A percentile compares a stretch with the other conserved stretches of the same genome.
phyloP scores from a whole-genome alignment of 2,113 vertebrate species.

The Cyphomyrus discorhynchus region DNA sequence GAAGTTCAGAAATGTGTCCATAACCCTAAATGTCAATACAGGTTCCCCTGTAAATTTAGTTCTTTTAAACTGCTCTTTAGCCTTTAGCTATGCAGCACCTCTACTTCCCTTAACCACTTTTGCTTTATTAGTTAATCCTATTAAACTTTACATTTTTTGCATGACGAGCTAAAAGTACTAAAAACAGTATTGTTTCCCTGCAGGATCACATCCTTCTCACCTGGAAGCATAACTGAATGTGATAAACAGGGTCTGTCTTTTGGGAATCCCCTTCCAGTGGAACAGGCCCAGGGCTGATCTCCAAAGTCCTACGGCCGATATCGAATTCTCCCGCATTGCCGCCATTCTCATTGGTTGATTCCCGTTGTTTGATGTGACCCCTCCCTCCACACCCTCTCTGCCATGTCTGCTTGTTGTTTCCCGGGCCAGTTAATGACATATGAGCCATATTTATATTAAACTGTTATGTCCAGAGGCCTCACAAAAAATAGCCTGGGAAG shows the following conservation, averaged over 20 bases:
- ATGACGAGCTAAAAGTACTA: background rate
- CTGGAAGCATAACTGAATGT: background rate
- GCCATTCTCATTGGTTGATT: background rate
- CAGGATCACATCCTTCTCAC: background rate
- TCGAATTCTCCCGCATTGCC: background rate
- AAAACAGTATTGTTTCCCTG: background rate
- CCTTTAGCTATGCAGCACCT: background rate
- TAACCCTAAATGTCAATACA: background rate
- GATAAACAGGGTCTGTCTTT: background rate
- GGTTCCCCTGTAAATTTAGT: background rate
- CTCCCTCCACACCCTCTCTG: background rate
- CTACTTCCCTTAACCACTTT: background rate
- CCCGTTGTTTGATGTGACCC: background rate
- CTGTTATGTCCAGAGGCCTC: background rate
- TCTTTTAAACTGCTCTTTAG: background rate
- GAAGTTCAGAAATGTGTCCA: background rate
- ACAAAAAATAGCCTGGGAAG: background rate
- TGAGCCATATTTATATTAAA: background rate
- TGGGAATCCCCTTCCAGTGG: background rate
- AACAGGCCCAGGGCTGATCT: background rate
- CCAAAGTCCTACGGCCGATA: background rate
- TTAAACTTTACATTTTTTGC: background rate
- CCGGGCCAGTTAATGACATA: background rate
- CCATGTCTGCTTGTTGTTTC: background rate
- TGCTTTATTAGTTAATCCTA: slow-evolving; percentile 3